A percentile compares a stretch with the other conserved stretches of the same genome.
These are phyloP conservation scores for Sebastes paucispinis DNA, from an alignment of 2,797 vertebrate genomes.

Conservation along the genomic window DNA sequence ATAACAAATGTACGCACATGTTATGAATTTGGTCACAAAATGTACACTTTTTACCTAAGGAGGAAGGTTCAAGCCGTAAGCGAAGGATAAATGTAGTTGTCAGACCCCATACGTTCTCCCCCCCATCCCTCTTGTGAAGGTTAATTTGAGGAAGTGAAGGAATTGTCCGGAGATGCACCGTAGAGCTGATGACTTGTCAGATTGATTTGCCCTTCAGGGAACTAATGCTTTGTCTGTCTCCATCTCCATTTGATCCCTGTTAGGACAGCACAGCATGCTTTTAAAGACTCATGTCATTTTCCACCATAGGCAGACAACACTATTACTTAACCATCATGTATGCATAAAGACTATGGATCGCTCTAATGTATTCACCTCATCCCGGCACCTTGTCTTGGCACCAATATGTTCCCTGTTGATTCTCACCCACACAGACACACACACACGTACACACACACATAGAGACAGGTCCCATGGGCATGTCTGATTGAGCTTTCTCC, in stretches of 20 bases:
- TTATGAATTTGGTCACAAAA: slow-evolving; percentile 7
- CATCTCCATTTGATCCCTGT: slow-evolving; percentile 43
- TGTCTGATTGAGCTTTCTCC: slow-evolving; percentile 83
- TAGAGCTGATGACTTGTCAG: slow-evolving; percentile 68
- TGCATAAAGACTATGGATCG: slow-evolving; percentile 59
- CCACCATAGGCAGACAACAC: slow-evolving; percentile 31
- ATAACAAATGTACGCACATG: background rate
- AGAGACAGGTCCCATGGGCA: slow-evolving; percentile 63
- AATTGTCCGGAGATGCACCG: slow-evolving; percentile 61
- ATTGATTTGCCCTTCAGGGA: slow-evolving; percentile 77
- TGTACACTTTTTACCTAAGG: background rate
- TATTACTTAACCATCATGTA: slow-evolving; percentile 66
- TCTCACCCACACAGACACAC: slow-evolving; percentile 11
- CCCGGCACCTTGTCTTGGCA: slow-evolving; percentile 43
- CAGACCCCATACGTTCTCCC: slow-evolving; percentile 16
- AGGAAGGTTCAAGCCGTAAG: slow-evolving; percentile 10
- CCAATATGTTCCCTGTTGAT: slow-evolving; percentile 64
- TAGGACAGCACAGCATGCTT: slow-evolving; percentile 36
- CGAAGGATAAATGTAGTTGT: slow-evolving; percentile 40
- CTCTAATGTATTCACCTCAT: slow-evolving; percentile 56
- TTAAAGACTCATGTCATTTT: slow-evolving; percentile 60
- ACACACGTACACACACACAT: background rate
- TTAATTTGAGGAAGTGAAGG: slow-evolving; percentile 74
- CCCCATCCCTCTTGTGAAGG: slow-evolving; percentile 60
- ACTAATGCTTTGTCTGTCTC: slow-evolving; percentile 45